Evolutionary conservation across 1,140 invertebrate genomes (phyloP), one percentile per base, ranked within the genome.

Genomic region (Matsumurasca onukii): DNA sequence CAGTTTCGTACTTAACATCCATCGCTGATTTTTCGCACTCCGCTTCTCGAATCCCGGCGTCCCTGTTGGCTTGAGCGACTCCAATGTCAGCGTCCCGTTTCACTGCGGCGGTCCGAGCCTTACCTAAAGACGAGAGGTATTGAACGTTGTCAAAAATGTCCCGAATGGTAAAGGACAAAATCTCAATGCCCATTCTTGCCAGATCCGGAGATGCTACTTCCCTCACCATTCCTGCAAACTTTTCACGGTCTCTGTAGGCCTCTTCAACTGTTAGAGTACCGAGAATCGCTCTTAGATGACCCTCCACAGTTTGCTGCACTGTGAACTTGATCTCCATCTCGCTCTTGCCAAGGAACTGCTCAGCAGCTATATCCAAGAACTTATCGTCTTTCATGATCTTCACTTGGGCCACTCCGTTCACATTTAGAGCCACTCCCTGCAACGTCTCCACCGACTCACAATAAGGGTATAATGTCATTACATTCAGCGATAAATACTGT

Each of bases 221-320:
- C 72, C 96, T 85, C 1, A 98, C 96, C 68, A 98, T 82, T n/a
- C 91, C 89, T 51, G 96, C 96, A 85, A 98, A 98, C 81, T 97
- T 94, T 80, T 98, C 95, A 77, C 96, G 85, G 83, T 98, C 96
- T 81, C 94, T 92, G 83, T 97, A 98, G 29, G 98, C 92, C 82
- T 97, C 95, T 86, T 98, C 96, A 71, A 98, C 95, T 80, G 94
- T 96, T 81, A 98, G 87, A 72, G 95, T 98, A 83, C 95, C 95
- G 62, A 98, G 84, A 81, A 98, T 98, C 39, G 96, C 95, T 78
- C 96, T 85, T 63, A 98, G 84, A 82, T 98, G 96, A 49, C 97
- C 97, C 76, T 98, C 96, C n/a, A 98, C 80, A 0, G 95, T 98
- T 75, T 97, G 94, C 62, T 97, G 83, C 70, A 98, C 90, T 20